These are phyloP conservation scores for Muricea muricata DNA, from an alignment of 92 coral and sea anemone species.

Conservation along the genomic window DNA sequence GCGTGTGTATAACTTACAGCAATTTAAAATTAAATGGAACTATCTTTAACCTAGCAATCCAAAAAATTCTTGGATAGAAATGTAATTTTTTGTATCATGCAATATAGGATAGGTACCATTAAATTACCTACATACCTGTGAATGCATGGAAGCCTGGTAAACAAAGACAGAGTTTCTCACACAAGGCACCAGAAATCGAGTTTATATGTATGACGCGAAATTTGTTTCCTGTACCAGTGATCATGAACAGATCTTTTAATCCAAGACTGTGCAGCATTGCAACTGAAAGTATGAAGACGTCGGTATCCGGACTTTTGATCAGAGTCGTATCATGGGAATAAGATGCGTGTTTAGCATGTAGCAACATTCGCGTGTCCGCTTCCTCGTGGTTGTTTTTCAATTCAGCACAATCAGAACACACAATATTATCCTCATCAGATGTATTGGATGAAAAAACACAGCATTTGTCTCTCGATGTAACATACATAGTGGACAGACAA, in stretches of 20 bases:
- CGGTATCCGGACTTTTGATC: constrained; percentile 55
- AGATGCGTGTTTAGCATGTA: constrained; percentile 70
- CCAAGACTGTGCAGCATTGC: constrained; percentile 28
- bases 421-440: constrained; percentile 10
- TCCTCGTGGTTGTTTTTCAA: constrained; percentile 43
- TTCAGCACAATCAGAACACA: constrained; percentile 4
- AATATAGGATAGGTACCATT: too few relatives aligned
- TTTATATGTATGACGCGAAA: constrained; percentile 8
- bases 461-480: constrained; percentile 3
- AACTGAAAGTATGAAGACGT: constrained; percentile 28
- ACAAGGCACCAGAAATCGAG: constrained; percentile 31
- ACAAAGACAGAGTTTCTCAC: constrained; percentile 18
- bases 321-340: constrained; percentile 41
- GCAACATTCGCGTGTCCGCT: constrained; percentile 56
- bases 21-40: too few relatives aligned
- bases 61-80: too few relatives aligned
- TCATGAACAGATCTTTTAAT: constrained; percentile 16
- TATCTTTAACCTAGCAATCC: too few relatives aligned
- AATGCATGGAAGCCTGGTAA: constrained; percentile 56
- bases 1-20: too few relatives aligned
- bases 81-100: too few relatives aligned
- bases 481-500: background rate
- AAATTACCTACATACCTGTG: too few relatives aligned
- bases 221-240: constrained; percentile 47
- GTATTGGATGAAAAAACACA: constrained; percentile 3